phyloP scores from a whole-genome alignment of 2,113 vertebrate species.

The Oncorhynchus nerka region DNA sequence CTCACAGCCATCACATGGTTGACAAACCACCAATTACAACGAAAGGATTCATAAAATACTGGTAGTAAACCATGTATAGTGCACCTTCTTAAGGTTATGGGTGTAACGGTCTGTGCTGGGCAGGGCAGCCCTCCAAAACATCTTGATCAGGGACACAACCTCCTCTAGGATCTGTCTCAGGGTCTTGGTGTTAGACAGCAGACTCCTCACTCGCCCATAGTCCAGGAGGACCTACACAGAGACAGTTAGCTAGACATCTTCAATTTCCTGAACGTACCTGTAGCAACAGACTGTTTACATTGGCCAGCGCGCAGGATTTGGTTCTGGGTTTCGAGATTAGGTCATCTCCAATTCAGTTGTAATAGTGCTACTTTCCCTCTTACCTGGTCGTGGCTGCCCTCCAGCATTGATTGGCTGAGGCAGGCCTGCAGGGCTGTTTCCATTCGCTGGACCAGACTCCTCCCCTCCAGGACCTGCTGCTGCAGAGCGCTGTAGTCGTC shows the following conservation, averaged over 20 bases:
- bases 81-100: conserved; percentile 68
- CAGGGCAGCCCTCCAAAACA: conserved; percentile 85
- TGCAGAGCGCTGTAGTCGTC: conserved; percentile 84
- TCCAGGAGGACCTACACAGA: conserved; percentile 43
- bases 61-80: not conserved
- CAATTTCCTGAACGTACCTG: not conserved
- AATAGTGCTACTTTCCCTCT: not conserved
- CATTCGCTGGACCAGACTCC: conserved; percentile 76
- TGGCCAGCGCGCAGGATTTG: no score
- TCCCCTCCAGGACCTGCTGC: conserved; percentile 83
- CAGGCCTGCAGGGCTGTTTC: conserved; percentile 67
- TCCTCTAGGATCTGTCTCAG: conserved; percentile 83
- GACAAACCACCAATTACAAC: no score
- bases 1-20: no score
- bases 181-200: conserved; percentile 75
- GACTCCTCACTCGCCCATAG: conserved; percentile 56
- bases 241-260: not conserved
- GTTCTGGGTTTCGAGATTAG: no score
- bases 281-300: not conserved
- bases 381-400: conserved; percentile 45
- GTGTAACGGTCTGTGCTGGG: conserved; percentile 60
- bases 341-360: no score
- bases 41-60: not conserved
- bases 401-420: conserved; percentile 50
- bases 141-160: conserved; percentile 77